These are phyloP conservation scores for Sebastes minor DNA, from an alignment of 2,797 vertebrate species.

Conservation along the genomic window DNA sequence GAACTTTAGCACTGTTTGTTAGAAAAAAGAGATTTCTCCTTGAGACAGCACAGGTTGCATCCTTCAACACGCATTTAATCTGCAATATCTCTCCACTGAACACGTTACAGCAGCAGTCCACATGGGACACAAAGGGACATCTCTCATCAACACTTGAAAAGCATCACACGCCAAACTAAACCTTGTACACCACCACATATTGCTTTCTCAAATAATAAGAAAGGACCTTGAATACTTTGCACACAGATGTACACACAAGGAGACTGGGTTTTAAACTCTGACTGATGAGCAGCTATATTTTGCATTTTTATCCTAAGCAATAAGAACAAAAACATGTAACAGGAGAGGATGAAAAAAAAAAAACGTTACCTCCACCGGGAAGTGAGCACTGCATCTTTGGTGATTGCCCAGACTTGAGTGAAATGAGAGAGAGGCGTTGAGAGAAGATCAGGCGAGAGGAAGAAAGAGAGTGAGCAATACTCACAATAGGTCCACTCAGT, in stretches of 20 bases:
- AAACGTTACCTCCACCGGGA: slow-evolving; percentile 33
- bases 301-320: not conserved
- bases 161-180: slow-evolving; percentile 4
- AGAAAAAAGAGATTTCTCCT: slow-evolving; percentile 22
- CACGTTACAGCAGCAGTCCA: slow-evolving; percentile 1
- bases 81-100: slow-evolving; percentile 5
- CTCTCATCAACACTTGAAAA: slow-evolving; percentile 37
- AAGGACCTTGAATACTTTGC: slow-evolving; percentile 27
- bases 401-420: slow-evolving; percentile 35
- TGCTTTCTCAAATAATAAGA: not conserved
- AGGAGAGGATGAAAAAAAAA: not conserved
- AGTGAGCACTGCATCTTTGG: slow-evolving; percentile 34
- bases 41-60: slow-evolving; percentile 14
- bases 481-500: slow-evolving; percentile 59
- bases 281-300: not conserved
- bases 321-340: not conserved
- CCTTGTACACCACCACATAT: not conserved
- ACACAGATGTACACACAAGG: not conserved
- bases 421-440: slow-evolving; percentile 34
- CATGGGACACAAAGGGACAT: slow-evolving; percentile 7
- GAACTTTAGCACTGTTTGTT: slow-evolving; percentile 8
- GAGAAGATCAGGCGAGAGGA: slow-evolving; percentile 24
- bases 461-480: slow-evolving; percentile 18
- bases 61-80: slow-evolving; percentile 28
- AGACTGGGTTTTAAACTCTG: not conserved